Percentiles rank a stretch among this genome's conserved stretches.
Conservation (phyloP, 2,888 invertebrate genomes). For the Apamea monoglypha region DNA sequence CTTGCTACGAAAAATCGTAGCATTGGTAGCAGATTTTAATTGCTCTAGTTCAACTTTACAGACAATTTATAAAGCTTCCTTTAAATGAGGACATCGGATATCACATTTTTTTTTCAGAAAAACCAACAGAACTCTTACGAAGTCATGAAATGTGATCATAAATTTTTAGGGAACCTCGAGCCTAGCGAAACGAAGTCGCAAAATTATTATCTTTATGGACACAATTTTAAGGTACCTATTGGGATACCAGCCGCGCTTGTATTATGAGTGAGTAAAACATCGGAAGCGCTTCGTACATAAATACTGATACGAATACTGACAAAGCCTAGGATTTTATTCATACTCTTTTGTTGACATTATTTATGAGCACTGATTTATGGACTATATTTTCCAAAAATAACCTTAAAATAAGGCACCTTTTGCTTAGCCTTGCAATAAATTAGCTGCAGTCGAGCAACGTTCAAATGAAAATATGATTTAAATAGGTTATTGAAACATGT, state of each 20-base stretch:
- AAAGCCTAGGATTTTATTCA: constrained; percentile 55
- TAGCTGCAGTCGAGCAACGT: constrained; percentile 10
- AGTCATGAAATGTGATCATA: constrained; percentile 81
- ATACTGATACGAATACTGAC: constrained; percentile 58
- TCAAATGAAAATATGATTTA: constrained; percentile 41
- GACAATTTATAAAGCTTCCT: constrained; percentile 67
- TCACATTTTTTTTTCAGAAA: constrained; percentile 71
- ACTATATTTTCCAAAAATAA: constrained; percentile 10
- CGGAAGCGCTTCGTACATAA: constrained; percentile 64
- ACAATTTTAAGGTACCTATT: constrained; percentile 82
- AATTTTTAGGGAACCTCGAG: constrained; percentile 78
- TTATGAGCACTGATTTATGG: constrained; percentile 44
- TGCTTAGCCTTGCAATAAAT: constrained; percentile 13
- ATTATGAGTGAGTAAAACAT: constrained; percentile 70
- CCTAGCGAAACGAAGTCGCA: constrained; percentile 78
- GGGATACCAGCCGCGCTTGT: constrained; percentile 71
- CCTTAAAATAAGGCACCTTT: not conserved
- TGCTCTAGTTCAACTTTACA: constrained; percentile 46
- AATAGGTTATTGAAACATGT: constrained; percentile 57
- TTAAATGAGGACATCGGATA: constrained; percentile 70
- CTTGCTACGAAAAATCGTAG: constrained; percentile 58
- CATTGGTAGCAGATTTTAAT: constrained; percentile 49
- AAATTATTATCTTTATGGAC: constrained; percentile 83
- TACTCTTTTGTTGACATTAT: constrained; percentile 55
- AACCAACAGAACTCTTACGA: constrained; percentile 76